Conservation (phyloP, 1,140 invertebrate species). For the Muscidifurax raptorellus region DNA sequence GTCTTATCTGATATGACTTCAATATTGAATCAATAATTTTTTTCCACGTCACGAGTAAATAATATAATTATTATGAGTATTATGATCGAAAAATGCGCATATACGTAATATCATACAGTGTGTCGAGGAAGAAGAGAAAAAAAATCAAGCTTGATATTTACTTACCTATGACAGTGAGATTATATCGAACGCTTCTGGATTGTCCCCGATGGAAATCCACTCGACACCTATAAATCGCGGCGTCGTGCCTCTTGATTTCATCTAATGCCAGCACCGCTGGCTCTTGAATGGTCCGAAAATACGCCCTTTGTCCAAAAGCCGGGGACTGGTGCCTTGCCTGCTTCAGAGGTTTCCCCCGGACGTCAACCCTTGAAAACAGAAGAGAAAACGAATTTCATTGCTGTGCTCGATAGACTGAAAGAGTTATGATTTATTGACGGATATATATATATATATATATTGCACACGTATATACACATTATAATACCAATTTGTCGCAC, state of each 20-base stretch:
- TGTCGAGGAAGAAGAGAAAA: background rate
- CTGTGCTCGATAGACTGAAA: background rate
- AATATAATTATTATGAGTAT: too few relatives aligned
- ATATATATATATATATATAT: too few relatives aligned
- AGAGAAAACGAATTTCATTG: conserved; percentile 55
- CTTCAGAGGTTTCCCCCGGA: conserved; percentile 83
- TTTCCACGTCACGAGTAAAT: too few relatives aligned
- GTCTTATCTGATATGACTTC: too few relatives aligned
- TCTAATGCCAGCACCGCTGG: conserved; percentile 86
- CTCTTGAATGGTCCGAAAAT: conserved; percentile 82
- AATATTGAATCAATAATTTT: too few relatives aligned
- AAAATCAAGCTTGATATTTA: conserved; percentile 52
- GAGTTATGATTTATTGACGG: background rate
- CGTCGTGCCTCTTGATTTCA: conserved; percentile 88
- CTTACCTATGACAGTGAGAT: conserved; percentile 92
- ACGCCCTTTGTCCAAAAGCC: conserved; percentile 86
- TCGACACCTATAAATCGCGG: conserved; percentile 90
- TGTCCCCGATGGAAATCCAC: conserved; percentile 92
- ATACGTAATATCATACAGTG: too few relatives aligned
- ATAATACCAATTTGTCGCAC: too few relatives aligned
- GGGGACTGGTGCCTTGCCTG: conserved; percentile 85
- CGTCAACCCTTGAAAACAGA: conserved; percentile 83
- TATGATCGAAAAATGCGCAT: too few relatives aligned
- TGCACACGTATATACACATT: too few relatives aligned
- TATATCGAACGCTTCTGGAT: conserved; percentile 90